Conservation (phyloP, 1,140 invertebrate genomes). For the Theocolax elegans region DNA sequence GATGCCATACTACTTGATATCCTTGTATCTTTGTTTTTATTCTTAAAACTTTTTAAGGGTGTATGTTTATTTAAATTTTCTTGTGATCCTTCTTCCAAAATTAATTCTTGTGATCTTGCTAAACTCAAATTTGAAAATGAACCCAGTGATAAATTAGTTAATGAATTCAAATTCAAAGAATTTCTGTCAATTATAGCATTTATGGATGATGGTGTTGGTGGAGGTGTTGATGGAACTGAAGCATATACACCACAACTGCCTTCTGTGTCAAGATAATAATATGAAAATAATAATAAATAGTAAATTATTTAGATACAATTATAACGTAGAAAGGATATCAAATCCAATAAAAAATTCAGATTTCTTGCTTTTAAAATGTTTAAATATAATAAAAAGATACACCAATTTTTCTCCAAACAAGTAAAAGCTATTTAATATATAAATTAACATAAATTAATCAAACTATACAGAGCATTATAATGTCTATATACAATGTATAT, state of each 20-base stretch:
- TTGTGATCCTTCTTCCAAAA: constrained; percentile 42
- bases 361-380: no score
- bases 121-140: constrained; percentile 46
- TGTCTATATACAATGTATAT: no score
- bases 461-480: no score
- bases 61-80: constrained; percentile 42
- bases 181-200: constrained; percentile 42
- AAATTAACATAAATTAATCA: no score
- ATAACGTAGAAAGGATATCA: no score
- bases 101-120: constrained; percentile 44
- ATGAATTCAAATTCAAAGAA: constrained; percentile 46
- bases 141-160: constrained; percentile 44
- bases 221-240: constrained; percentile 49
- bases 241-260: constrained; percentile 18
- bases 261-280: constrained; percentile 2
- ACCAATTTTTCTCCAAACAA: no score
- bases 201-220: constrained; percentile 50
- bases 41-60: constrained; percentile 10
- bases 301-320: background rate
- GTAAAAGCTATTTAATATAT: no score
- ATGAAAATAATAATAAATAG: background rate
- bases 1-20: constrained; percentile 3
- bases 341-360: no score
- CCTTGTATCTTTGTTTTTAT: constrained; percentile 12
- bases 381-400: no score